A percentile compares a stretch with the other conserved stretches of the same genome.
Conservation (phyloP, 1,140 invertebrate genomes). For the Alviniconcha marisindica region DNA sequence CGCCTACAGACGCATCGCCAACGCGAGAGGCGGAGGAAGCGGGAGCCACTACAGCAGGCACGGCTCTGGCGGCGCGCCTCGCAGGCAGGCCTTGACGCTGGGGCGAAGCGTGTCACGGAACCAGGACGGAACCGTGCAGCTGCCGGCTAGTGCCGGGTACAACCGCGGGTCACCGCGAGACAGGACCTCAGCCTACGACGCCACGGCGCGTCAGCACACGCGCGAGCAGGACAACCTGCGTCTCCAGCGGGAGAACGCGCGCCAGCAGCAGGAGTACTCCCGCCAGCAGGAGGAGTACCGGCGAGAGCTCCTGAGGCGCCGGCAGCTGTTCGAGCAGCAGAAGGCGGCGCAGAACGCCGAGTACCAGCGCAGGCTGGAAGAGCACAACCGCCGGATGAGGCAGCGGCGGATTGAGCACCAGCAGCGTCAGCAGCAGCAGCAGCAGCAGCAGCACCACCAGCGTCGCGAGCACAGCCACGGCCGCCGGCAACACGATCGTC, state of each 20-base stretch:
- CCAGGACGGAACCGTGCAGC: not conserved
- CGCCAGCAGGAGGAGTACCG: slow-evolving; percentile 34
- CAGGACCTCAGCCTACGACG: not conserved
- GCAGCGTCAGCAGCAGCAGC: not conserved
- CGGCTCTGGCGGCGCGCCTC: not conserved
- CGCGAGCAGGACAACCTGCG: not conserved
- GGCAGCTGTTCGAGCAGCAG: slow-evolving; percentile 24
- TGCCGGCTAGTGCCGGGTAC: not conserved
- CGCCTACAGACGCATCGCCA: not conserved
- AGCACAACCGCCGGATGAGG: slow-evolving; percentile 20
- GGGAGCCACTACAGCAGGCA: not conserved
- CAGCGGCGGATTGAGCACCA: not conserved
- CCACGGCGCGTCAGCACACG: not conserved
- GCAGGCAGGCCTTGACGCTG: slow-evolving; percentile 16
- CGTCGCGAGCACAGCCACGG: not conserved
- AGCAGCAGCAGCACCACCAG: not conserved
- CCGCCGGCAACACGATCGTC: not conserved
- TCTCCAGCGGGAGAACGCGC: not conserved
- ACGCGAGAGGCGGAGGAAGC: not conserved
- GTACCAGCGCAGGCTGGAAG: slow-evolving; percentile 31
- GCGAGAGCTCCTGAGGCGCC: slow-evolving; percentile 3
- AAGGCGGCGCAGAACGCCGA: slow-evolving; percentile 22
- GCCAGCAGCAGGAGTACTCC: slow-evolving; percentile 8
- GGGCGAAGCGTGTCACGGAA: not conserved
- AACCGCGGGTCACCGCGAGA: not conserved